Evolutionary conservation across 2,888 invertebrate genomes (phyloP), one percentile per base, ranked within the genome.

Genomic region (Ctena decussata): DNA sequence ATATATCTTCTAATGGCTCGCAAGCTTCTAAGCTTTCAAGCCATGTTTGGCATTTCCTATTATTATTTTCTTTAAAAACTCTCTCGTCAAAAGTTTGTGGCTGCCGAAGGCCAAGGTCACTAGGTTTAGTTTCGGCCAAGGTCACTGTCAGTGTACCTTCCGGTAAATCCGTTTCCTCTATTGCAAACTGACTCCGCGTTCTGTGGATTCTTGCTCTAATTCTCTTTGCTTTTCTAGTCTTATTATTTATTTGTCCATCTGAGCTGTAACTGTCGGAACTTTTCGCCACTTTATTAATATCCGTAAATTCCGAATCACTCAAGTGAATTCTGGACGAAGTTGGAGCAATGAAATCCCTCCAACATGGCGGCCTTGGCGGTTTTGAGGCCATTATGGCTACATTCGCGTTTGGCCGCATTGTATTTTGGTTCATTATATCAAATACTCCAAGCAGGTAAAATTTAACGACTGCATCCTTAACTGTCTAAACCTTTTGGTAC

Each of bases 281-380:
- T 32, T 80, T 78, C 0, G 88, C 86, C 35, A 87, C 75, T 80
- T 89, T 87, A 44, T 82, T 83, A n/a, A 89, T 87, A 57, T 89
- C 87, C 11, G 87, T 87, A 49, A 87, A 89, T 35, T 87, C 87
- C 0, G 84, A 83, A n/a, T 89, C 86, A 53, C 73, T 89, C 1
- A 78, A 71, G 41, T 78, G 80, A 27, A 82, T 73, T 32, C 72
- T 72, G n/a, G 57, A 27, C 24, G 77, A 74, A 18, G 80, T 32
- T 24, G 77, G 76, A 21, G 82, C 80, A 60, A 93, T 91, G 44
- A 94, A 93, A 84, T 94, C 94, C 24, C 93, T 85, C 94, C 94
- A 94, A 85, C 93, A 94, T 27, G 94, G 94, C 32, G 94, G 93
- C 79, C 92, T 93, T 8, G 94, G 94, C 12, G 94, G 94, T 77